Conservation (phyloP, 2,797 vertebrate species). For the Pseudochirops cupreus region DNA sequence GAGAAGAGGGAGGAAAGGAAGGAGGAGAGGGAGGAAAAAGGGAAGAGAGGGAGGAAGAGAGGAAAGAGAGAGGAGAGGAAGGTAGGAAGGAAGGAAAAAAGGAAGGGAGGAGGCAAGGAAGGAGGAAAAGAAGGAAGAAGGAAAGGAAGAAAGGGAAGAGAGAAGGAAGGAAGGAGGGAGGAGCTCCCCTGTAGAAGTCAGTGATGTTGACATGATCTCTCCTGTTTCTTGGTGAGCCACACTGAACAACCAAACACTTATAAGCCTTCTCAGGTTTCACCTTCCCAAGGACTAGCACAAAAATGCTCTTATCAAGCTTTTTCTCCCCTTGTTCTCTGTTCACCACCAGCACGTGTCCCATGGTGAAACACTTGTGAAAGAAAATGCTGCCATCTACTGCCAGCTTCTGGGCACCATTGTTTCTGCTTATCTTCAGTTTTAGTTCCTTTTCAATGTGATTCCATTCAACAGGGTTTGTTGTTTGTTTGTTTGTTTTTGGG, state of each 20-base stretch:
- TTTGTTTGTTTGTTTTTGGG: too few relatives aligned
- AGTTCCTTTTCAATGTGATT: background rate
- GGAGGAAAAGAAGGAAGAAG: background rate
- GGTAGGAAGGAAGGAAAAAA: background rate
- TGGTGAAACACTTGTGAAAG: background rate
- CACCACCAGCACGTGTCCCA: background rate
- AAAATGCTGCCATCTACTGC: slow-evolving; percentile 67
- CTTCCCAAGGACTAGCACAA: background rate
- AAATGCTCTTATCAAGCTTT: background rate
- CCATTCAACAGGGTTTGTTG: too few relatives aligned
- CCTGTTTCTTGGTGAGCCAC: background rate
- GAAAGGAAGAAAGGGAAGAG: background rate
- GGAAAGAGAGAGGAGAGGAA: background rate
- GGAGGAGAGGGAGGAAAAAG: too few relatives aligned
- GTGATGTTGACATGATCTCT: background rate
- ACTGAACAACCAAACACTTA: background rate
- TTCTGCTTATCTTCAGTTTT: accelerated
- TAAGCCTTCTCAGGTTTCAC: background rate
- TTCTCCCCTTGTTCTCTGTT: accelerated
- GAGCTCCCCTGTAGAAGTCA: background rate
- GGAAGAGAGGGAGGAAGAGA: too few relatives aligned
- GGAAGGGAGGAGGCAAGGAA: background rate
- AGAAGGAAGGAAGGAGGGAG: background rate
- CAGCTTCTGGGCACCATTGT: background rate
- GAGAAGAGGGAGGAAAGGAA: too few relatives aligned